phyloP scores from a whole-genome alignment of 2,797 vertebrate species.

The Myioborus miniatus region DNA sequence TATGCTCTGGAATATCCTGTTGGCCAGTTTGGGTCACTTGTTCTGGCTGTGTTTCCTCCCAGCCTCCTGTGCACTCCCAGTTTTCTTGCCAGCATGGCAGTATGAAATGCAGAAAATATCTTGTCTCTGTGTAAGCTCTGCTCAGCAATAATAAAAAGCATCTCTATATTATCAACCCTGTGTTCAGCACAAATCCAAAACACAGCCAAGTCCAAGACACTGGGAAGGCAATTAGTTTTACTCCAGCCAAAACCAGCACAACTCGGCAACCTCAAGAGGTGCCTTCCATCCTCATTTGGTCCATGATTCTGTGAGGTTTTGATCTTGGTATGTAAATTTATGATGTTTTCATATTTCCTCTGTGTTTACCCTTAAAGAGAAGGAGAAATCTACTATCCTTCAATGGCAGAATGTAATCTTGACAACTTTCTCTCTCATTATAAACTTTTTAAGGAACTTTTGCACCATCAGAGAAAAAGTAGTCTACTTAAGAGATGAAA shows the following conservation, averaged over 20 bases:
- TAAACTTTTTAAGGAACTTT: not conserved
- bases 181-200: not conserved
- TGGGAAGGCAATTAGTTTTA: not conserved
- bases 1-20: not conserved
- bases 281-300: fast-evolving
- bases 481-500: not conserved
- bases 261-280: not conserved
- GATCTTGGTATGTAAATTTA: not conserved
- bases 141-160: not conserved
- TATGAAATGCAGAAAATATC: not conserved
- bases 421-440: not conserved
- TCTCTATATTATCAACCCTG: not conserved
- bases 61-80: not conserved
- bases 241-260: not conserved
- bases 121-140: not conserved
- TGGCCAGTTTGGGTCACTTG: not conserved
- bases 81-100: fast-evolving
- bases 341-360: not conserved
- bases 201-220: fast-evolving
- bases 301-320: not conserved
- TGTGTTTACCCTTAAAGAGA: not conserved
- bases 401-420: not conserved
- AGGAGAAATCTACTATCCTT: not conserved
- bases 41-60: fast-evolving
- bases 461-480: not conserved